These are phyloP conservation scores for Stenolophus ochropezus DNA, from an alignment of 2,888 invertebrate species.

Conservation along the genomic window DNA sequence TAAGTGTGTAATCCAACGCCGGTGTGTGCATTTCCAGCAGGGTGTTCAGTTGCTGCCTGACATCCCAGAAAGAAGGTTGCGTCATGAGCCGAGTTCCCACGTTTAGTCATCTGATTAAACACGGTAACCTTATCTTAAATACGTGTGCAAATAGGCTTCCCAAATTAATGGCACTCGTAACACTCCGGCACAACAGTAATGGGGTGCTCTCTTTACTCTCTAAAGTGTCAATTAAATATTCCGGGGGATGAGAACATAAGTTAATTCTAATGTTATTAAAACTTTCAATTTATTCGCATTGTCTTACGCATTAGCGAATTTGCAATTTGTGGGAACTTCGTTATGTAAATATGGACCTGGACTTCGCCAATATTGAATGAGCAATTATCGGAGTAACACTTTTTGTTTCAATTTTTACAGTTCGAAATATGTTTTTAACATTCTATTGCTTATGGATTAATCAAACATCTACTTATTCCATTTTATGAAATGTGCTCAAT, in stretches of 20 bases:
- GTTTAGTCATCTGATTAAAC: slow-evolving; percentile 59
- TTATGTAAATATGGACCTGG: slow-evolving; percentile 1
- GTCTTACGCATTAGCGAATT: slow-evolving; percentile 5
- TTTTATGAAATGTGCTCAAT: too few species aligned
- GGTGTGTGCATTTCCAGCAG: not conserved
- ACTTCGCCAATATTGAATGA: slow-evolving; percentile 29
- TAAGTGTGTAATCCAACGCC: not conserved
- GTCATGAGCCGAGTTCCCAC: slow-evolving; percentile 48
- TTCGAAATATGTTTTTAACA: too few species aligned
- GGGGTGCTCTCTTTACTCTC: slow-evolving; percentile 20
- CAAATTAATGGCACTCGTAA: slow-evolving; percentile 52
- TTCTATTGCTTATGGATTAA: too few species aligned
- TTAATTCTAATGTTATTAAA: slow-evolving; percentile 27
- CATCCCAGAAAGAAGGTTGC: slow-evolving; percentile 43
- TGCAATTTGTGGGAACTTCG: slow-evolving; percentile 8
- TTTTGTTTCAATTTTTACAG: too few species aligned
- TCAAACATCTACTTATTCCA: too few species aligned
- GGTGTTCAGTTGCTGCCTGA: slow-evolving; percentile 22
- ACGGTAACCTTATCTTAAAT: slow-evolving; percentile 59
- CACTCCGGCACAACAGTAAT: not conserved
- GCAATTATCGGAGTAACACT: too few species aligned
- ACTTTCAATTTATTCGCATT: not conserved
- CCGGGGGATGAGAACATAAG: not conserved
- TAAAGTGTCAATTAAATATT: slow-evolving; percentile 20
- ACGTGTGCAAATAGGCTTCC: slow-evolving; percentile 58